These are phyloP conservation scores for Prochilodus magdalenae DNA, from an alignment of 2,113 vertebrate species.

Conservation along the genomic window DNA sequence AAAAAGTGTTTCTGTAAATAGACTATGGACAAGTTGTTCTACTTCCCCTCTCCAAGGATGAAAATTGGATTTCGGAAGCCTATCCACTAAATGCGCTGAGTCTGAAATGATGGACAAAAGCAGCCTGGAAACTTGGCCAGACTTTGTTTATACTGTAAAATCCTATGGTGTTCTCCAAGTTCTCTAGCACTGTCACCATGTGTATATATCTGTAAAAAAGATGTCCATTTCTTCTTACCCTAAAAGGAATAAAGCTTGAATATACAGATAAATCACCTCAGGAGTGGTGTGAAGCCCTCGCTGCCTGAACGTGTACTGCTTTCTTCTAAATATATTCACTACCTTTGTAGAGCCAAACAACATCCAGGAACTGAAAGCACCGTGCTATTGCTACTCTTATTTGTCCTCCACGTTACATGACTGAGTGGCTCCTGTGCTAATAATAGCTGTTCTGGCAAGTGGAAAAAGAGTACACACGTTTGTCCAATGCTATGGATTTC, in stretches of 20 bases:
- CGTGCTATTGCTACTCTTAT: background rate
- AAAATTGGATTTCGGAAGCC: conserved; percentile 13
- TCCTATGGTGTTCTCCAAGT: conserved; percentile 14
- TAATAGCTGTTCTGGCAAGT: background rate
- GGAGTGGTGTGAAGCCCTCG: conserved; percentile 1
- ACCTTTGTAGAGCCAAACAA: background rate
- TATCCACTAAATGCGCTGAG: conserved; percentile 23
- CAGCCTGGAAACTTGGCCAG: conserved; percentile 17
- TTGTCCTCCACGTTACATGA: background rate
- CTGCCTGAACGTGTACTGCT: background rate
- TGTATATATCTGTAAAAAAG: conserved; percentile 40
- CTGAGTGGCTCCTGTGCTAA: background rate
- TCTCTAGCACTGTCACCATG: conserved; percentile 13
- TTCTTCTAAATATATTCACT: conserved; percentile 22
- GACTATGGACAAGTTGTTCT: background rate
- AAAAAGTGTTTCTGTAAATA: conserved; percentile 15
- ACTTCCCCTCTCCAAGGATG: conserved; percentile 9
- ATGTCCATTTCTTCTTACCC: conserved; percentile 26
- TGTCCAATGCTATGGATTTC: background rate
- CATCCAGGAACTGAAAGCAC: background rate
- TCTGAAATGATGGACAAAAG: conserved; percentile 17
- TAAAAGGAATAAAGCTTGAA: conserved; percentile 19
- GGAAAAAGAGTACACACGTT: background rate
- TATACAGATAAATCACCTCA: conserved; percentile 16
- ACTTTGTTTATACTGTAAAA: conserved; percentile 43